A percentile compares a stretch with the other conserved stretches of the same genome.
Conservation (phyloP, 2,888 invertebrate species). For the Acanthosepion pharaonis region DNA sequence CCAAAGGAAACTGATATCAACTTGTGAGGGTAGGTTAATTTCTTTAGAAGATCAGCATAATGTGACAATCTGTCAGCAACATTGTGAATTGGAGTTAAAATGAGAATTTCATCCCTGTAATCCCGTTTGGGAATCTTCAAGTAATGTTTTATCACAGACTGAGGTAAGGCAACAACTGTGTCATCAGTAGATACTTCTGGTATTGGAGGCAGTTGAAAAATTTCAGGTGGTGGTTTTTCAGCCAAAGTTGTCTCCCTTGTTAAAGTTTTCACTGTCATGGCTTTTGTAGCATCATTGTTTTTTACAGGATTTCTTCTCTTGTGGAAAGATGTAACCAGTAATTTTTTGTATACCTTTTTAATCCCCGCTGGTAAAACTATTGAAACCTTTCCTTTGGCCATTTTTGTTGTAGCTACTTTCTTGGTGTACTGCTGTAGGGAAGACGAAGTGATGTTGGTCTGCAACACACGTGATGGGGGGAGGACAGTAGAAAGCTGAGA, state of each 20-base stretch:
- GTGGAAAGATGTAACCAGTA: background rate
- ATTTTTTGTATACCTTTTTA: background rate
- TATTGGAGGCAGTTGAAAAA: constrained; percentile 56
- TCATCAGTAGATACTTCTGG: constrained; percentile 60
- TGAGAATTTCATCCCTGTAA: constrained; percentile 60
- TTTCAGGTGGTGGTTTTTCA: background rate
- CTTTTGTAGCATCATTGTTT: background rate
- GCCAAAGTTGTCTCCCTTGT: background rate
- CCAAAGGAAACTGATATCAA: constrained; percentile 68
- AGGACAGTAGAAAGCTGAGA: background rate
- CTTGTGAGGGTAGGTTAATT: constrained; percentile 66
- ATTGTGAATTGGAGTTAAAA: constrained; percentile 69
- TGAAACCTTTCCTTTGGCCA: background rate
- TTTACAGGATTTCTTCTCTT: background rate
- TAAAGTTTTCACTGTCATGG: background rate
- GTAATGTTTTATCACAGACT: constrained; percentile 53
- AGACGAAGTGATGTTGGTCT: background rate
- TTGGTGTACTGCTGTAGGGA: background rate
- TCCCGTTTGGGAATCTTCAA: constrained; percentile 52
- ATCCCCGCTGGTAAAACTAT: background rate
- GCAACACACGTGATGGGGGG: background rate
- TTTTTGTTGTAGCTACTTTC: background rate
- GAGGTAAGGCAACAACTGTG: constrained; percentile 55
- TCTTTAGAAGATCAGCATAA: constrained; percentile 61
- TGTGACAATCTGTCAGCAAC: constrained; percentile 57